Base-by-base conservation (phyloP, 2,888 invertebrate genomes). In the Parnassius mnemosyne region DNA sequence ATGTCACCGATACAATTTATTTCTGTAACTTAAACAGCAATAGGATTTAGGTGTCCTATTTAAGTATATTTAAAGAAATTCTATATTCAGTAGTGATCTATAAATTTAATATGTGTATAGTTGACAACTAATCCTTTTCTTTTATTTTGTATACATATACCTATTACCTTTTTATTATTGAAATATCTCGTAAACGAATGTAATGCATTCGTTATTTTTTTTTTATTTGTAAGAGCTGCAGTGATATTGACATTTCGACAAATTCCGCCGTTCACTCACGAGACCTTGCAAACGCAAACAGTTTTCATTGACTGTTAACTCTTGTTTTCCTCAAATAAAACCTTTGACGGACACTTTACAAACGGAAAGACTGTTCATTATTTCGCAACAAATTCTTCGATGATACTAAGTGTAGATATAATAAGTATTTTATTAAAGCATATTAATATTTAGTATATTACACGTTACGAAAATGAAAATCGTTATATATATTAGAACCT, bases 171-270 rank as follows among this genome's bases (percentile, higher is more conserved):
- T 43, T 12, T 16, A 49, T 9, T 9, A 13, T 13, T 49, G 13
- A 49, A n/a, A 49, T 49, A 49, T 49, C 49, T 49, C n/a, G 49
- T 49, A 49, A 49, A 49, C 59, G 20, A 34, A 42, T 42, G 3
- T 68, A 75, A 73, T 72, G 68, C 66, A 69, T 69, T 46, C 47
- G 47, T 13, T 67, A 61, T 58, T 54, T 63, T 64, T 43, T 47
- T 67, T 66, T 63, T 3, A 63, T 66, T 65, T 65, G 66, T 69
- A 70, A 65, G 64, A 66, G 60, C 55, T 53, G 64, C 68, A 60
- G 61, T 71, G 71, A 64, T 75, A 73, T 76, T 75, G 76, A 75
- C 74, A 73, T 78, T 77, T 77, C 67, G 66, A 72, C 68, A 72
- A 75, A 71, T 73, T 71, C 71, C 64, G 62, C 73, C 75, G 66